Percentiles rank a stretch among this genome's conserved stretches.
Conservation (phyloP, 2,113 vertebrate genomes). For the Dolichotis patagonum region DNA sequence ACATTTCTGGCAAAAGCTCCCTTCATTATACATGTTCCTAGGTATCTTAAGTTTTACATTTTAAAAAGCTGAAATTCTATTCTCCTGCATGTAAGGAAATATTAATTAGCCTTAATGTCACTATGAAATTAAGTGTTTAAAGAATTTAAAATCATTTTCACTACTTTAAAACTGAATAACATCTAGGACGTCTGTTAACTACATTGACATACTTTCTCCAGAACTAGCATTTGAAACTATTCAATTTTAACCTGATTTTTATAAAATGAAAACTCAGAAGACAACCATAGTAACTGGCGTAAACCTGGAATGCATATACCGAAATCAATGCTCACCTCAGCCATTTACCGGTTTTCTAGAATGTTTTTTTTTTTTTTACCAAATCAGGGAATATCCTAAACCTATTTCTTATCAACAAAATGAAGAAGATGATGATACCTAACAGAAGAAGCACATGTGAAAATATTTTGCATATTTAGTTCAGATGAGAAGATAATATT, state of each 20-base stretch:
- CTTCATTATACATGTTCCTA: not conserved
- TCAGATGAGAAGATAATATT: not conserved
- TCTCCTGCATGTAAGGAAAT: constrained; percentile 10
- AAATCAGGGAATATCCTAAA: not conserved
- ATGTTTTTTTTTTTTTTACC: not conserved
- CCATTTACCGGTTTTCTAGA: not conserved
- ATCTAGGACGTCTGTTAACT: not conserved
- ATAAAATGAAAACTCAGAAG: not conserved
- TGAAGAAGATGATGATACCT: not conserved
- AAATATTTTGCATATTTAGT: not conserved
- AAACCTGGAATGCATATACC: not conserved
- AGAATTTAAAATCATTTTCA: too few relatives aligned
- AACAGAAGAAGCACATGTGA: not conserved
- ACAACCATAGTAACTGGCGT: not conserved
- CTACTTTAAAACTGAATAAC: constrained; percentile 38
- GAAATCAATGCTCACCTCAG: not conserved
- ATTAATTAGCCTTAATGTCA: constrained; percentile 12
- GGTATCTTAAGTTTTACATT: not conserved
- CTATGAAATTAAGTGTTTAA: not conserved
- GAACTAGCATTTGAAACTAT: not conserved
- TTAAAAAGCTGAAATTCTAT: constrained; percentile 45
- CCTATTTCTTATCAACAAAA: not conserved
- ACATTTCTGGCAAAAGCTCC: constrained; percentile 16
- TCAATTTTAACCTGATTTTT: not conserved
- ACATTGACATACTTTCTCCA: not conserved